Evolutionary conservation across 2,797 vertebrate genomes (phyloP).

Genomic region (Antennarius maculatus): DNA sequence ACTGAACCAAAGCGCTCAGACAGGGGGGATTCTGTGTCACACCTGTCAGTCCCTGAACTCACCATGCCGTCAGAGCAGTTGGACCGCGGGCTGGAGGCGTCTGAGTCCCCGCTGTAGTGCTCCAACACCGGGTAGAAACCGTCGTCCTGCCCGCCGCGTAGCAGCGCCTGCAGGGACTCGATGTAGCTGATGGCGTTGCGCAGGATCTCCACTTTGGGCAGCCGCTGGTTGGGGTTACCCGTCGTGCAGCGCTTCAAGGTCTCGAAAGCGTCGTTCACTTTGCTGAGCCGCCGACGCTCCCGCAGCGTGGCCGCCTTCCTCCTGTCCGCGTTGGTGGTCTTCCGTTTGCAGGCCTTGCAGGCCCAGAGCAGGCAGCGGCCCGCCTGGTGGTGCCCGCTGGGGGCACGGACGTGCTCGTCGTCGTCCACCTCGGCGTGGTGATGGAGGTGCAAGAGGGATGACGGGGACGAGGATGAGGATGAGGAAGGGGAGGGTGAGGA

Average conservation of each 20-base stretch:
- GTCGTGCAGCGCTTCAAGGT: constrained; percentile 97
- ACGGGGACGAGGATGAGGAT: constrained; percentile 58
- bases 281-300: constrained; percentile 92
- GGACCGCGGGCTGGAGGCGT: constrained; percentile 96
- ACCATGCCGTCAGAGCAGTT: constrained; percentile 99
- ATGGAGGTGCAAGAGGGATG: constrained; percentile 79
- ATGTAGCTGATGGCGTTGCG: constrained; percentile 98
- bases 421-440: constrained; percentile 84
- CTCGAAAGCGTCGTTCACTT: constrained; percentile 97
- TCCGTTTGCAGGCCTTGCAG: constrained; percentile 97
- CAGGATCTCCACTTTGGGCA: constrained; percentile 98
- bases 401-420: constrained; percentile 94
- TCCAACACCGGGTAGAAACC: constrained; percentile 89
- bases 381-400: constrained; percentile 90
- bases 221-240: constrained; percentile 94
- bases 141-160: constrained; percentile 89
- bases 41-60: constrained; percentile 66
- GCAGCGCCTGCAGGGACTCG: constrained; percentile 93
- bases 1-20: background rate
- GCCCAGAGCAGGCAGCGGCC: constrained; percentile 97
- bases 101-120: constrained; percentile 94
- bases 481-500: constrained; percentile 49
- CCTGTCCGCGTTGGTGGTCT: constrained; percentile 95
- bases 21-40: background rate
- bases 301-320: constrained; percentile 96